Base-by-base conservation (phyloP, 2,113 vertebrate species). In the Atherinomorus stipes region DNA sequence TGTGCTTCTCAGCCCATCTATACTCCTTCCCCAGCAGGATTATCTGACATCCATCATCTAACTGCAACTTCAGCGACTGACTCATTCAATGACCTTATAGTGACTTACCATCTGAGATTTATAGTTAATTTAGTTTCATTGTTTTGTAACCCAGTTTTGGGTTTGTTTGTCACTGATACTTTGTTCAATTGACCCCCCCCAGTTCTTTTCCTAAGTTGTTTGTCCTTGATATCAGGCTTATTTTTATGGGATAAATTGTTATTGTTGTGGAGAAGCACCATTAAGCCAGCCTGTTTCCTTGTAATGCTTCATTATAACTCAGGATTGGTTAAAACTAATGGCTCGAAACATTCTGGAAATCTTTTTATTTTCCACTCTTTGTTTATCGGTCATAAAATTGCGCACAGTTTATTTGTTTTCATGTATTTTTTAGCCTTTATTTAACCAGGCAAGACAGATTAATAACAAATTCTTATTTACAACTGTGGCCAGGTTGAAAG, bases 41-140 rank as follows among this genome's bases (percentile, higher is more conserved):
- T 38, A 71, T 63, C 65, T 77, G 74, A 80, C 82, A 86, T 68
- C 13, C 50, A 77, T 53, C 61, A 49, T 83, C 59, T 58, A 84
- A 53, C 81, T 73, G 44, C 58, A 56, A 57, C 64, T 76, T 68
- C 52, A 34, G 31, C 9, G 31, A 45, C 76, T 79, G 75, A 81
- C 40, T 84, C 82, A 85, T 65, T 28, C 83, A 68, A 23, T 82
- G 72, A 74, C 77, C 70, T 73, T 64, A 74, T 4, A 40, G 54
- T 69, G 26, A 78, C 60, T 76, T 42, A 23, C 7, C 22, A 34
- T 21, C 47, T 28, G 21, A 58, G 34, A 38, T 66, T 12, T 57
- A 53, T 68, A 23, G 7, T 69, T 23, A 40, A 64, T 61, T 75
- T 60, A 44, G 26, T 21, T 28, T 1, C 16, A 12, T 13, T 22